Evolutionary conservation across 1,140 invertebrate genomes (phyloP), one percentile per base, ranked within the genome.

Genomic region (Sipha flava): DNA sequence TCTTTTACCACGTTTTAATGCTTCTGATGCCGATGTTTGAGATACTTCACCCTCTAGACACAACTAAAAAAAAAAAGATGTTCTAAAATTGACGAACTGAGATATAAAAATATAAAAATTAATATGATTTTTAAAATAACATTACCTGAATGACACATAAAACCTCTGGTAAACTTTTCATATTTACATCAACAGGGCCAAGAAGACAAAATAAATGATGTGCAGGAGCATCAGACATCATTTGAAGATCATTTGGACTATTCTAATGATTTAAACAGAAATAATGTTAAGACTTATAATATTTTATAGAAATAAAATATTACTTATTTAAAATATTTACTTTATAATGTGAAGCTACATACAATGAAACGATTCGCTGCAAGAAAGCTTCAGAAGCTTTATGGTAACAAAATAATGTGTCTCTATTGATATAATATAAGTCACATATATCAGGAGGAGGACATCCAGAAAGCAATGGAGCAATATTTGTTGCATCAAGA

Each of bases 261-360:
- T 99, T 99, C 90, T 94, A 86, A n/a, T 45, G 87, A 86, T 75
- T 82, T 80, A 29, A 37, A 80, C 29, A 18, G 31, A 4, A 16
- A n/a, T n/a, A n/a, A n/a, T n/a, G n/a, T n/a, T n/a, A n/a, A n/a
- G n/a, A n/a, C n/a, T n/a, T n/a, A n/a, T n/a, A 75, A 54, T 9
- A 40, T 1, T n/a, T 37, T 52, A 1, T 52, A 49, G 1, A 7
- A 21, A 9, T 29, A 37, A 79, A 40, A 12, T 2, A 57, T 49
- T 21, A 14, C 0, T 75, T 52, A 18, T 45, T 45, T 45, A 14
- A 80, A 45, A 29, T 34, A 68, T 66, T 83, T 86, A 90, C 92
- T 88, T 98, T 98, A 85, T 99, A 99, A 88, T 99, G 98, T 16
- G 97, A 98, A 0, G 98, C 91, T 0, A 99, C 97, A 85, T 96